phyloP scores from a whole-genome alignment of 2,888 invertebrate species.

The Osedax frankpressi region DNA sequence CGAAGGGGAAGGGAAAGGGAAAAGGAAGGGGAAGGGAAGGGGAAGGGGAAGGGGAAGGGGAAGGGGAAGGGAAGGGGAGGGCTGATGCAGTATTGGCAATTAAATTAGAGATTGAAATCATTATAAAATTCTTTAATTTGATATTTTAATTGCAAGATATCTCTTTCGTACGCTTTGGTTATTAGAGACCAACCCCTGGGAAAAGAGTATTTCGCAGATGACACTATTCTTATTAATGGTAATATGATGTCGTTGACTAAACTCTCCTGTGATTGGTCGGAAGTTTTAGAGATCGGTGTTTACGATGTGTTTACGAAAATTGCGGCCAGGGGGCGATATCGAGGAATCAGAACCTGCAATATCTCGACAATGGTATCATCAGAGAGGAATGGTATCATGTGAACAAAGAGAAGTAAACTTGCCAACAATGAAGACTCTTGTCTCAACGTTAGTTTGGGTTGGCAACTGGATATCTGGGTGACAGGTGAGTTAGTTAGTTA shows the following conservation, averaged over 20 bases:
- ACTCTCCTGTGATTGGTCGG: background rate
- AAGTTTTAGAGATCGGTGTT: no score
- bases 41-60: no score
- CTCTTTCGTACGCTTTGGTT: no score
- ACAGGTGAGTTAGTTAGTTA: no score
- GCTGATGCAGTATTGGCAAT: background rate
- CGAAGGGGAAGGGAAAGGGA: background rate
- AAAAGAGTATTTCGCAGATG: conserved; percentile 65
- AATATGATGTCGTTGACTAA: background rate
- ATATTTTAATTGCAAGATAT: no score
- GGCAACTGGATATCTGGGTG: background rate
- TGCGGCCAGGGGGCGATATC: no score
- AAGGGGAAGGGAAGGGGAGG: background rate
- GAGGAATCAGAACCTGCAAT: conserved; percentile 53
- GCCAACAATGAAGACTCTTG: conserved; percentile 54
- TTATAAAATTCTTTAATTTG: no score
- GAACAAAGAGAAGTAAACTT: conserved; percentile 33
- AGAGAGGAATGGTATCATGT: conserved; percentile 36
- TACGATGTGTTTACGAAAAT: no score
- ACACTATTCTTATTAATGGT: conserved; percentile 59
- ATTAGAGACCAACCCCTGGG: conserved; percentile 63
- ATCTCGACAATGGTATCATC: conserved; percentile 35
- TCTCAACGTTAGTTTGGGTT: conserved; percentile 58
- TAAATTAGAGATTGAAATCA: background rate
- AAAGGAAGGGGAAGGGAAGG: no score